Base-by-base conservation (phyloP, 2,113 vertebrate species). In the Microcebus griseorufus region DNA sequence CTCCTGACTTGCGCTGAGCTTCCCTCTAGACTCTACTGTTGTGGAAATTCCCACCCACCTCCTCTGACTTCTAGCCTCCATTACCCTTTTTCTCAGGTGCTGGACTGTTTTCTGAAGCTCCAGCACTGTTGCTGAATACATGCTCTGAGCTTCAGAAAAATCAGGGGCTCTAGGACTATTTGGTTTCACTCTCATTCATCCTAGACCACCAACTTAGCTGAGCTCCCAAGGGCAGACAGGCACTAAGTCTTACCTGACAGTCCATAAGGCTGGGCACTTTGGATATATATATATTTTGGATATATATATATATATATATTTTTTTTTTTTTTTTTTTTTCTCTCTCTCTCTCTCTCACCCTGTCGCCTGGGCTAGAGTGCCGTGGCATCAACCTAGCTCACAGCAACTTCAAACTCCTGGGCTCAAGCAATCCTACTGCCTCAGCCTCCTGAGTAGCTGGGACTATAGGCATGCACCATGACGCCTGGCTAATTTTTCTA, bases 221-320 rank as follows among this genome's bases (percentile, higher is more conserved):
- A 86, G 93, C 62, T 69, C 27, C 81, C 58, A 81, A 51, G 62
- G 53, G 55, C 64, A 93, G 82, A 51, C 78, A 94, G 88, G 92
- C 62, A 69, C 72, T 89, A n/a, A 67, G 20, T 92, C 34, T 79
- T 86, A 79, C 1, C 37, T 65, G 55, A 70, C 25, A 82, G 48
- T 79, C 39, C 1, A 1, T 53, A 88, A 9, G 81, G 32, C 78
- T 69, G 55, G 39, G 37, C 45, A 64, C 45, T 92, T 90, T 20
- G 23, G 60, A 11, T 3, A 53, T 53, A 17, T 53, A 45, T 45
- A 45, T 45, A 45, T 45, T 45, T 45, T 45, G 42, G 42, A 45
- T 45, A 13, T 51, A 13, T 51, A 13, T 51, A 13, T 11, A 13
- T 51, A 13, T 51, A 13, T 51, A 12, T 51, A 12, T 51, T 0